Conservation (phyloP, 2,888 invertebrate species). For the Nomada flava region DNA sequence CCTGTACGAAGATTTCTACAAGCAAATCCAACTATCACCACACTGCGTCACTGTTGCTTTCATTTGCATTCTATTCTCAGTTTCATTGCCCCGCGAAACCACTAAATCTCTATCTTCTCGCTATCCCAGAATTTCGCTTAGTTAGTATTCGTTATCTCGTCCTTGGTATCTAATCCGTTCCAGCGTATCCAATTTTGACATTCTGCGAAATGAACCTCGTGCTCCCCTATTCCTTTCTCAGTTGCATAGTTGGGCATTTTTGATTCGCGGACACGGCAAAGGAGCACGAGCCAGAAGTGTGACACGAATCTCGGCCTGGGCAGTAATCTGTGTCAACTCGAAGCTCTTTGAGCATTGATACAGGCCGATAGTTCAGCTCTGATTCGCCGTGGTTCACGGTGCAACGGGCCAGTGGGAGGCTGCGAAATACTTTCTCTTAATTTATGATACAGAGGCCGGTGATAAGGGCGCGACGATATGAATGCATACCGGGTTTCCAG, state of each 20-base stretch:
- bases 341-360: slow-evolving; percentile 75
- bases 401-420: slow-evolving; percentile 36
- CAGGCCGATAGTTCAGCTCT: slow-evolving; percentile 80
- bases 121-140: not conserved
- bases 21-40: not conserved
- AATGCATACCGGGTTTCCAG: slow-evolving; percentile 22
- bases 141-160: too few species aligned
- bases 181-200: too few species aligned
- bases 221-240: not conserved
- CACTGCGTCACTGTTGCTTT: not conserved
- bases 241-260: not conserved
- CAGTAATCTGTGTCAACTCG: slow-evolving; percentile 72
- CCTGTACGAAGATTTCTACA: not conserved
- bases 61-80: not conserved
- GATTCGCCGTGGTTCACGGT: slow-evolving; percentile 70
- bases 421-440: slow-evolving; percentile 76
- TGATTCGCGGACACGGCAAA: not conserved
- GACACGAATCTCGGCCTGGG: slow-evolving; percentile 37
- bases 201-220: not conserved
- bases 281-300: not conserved
- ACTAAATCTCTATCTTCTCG: not conserved
- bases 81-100: slow-evolving; percentile 4
- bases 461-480: slow-evolving; percentile 60
- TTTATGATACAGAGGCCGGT: slow-evolving; percentile 69
- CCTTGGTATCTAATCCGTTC: too few species aligned